Conservation (phyloP, 2,888 invertebrate species). For the Polylopha cassiicola region DNA sequence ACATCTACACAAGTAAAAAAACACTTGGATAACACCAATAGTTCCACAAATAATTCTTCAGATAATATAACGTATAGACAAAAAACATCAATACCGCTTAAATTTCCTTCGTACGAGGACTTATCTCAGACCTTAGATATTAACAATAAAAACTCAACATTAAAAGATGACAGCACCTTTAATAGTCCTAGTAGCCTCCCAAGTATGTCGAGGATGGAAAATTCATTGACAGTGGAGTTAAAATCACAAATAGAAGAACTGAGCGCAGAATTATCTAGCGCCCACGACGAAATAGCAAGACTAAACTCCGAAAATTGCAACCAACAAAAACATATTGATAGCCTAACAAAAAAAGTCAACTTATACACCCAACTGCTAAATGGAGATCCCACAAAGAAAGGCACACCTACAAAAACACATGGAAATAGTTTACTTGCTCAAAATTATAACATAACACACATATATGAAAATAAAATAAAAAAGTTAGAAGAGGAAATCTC, state of each 20-base stretch:
- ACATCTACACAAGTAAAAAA: too few species aligned
- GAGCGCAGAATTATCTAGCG: background rate
- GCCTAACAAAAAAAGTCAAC: background rate
- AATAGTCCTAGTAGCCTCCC: background rate
- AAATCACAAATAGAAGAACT: background rate
- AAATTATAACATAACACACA: background rate
- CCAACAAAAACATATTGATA: background rate
- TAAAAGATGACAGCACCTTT: background rate
- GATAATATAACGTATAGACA: too few species aligned
- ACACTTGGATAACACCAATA: too few species aligned
- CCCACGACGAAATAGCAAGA: background rate
- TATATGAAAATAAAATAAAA: background rate
- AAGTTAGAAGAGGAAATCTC: background rate
- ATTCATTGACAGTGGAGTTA: background rate
- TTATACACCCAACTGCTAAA: background rate
- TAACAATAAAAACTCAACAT: background rate
- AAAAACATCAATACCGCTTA: background rate
- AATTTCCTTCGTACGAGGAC: background rate
- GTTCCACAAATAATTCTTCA: too few species aligned
- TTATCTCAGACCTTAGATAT: conserved; percentile 1
- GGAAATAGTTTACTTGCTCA: too few species aligned
- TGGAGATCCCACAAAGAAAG: too few species aligned
- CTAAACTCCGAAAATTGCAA: background rate
- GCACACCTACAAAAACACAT: too few species aligned
- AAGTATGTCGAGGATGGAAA: background rate